Percentiles rank a stretch among this genome's conserved stretches.
Conservation (phyloP, 2,888 invertebrate genomes). For the Rhimphoctona megacephalus region DNA sequence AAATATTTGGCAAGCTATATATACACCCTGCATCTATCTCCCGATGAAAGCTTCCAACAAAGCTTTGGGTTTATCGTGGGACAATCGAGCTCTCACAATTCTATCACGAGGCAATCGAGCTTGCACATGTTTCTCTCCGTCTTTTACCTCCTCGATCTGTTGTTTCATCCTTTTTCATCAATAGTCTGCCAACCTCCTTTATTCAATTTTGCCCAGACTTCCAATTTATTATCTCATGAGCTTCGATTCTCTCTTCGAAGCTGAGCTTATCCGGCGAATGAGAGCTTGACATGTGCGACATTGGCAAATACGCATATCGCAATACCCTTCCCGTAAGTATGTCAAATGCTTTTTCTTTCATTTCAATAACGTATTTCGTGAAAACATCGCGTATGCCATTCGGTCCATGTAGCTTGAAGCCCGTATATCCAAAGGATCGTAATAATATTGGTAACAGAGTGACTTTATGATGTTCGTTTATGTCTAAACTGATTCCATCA, state of each 20-base stretch:
- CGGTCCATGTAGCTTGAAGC: background rate
- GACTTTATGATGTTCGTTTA: slow-evolving; percentile 23
- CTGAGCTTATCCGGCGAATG: slow-evolving; percentile 34
- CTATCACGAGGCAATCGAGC: slow-evolving; percentile 41
- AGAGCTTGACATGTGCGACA: slow-evolving; percentile 3
- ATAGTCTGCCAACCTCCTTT: slow-evolving; percentile 43
- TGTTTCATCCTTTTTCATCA: slow-evolving; percentile 19
- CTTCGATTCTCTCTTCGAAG: slow-evolving; percentile 41
- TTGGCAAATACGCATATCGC: background rate
- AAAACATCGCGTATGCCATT: background rate
- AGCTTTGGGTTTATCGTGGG: slow-evolving; percentile 41
- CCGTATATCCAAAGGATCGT: slow-evolving; percentile 8
- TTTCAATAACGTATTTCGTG: slow-evolving; percentile 9
- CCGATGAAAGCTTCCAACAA: slow-evolving; percentile 44
- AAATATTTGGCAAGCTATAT: slow-evolving; percentile 50
- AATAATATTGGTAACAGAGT: background rate
- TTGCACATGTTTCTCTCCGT: slow-evolving; percentile 8
- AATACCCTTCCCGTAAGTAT: background rate
- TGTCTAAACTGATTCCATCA: background rate
- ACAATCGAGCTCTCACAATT: slow-evolving; percentile 45
- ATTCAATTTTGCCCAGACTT: slow-evolving; percentile 58
- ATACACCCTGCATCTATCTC: slow-evolving; percentile 16
- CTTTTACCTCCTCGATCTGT: background rate
- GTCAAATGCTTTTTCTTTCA: slow-evolving; percentile 8
- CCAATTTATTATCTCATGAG: slow-evolving; percentile 52